Evolutionary conservation across 2,113 vertebrate species (phyloP), one percentile per base, ranked within the genome.

Genomic region (Tychaedon coryphoeus): DNA sequence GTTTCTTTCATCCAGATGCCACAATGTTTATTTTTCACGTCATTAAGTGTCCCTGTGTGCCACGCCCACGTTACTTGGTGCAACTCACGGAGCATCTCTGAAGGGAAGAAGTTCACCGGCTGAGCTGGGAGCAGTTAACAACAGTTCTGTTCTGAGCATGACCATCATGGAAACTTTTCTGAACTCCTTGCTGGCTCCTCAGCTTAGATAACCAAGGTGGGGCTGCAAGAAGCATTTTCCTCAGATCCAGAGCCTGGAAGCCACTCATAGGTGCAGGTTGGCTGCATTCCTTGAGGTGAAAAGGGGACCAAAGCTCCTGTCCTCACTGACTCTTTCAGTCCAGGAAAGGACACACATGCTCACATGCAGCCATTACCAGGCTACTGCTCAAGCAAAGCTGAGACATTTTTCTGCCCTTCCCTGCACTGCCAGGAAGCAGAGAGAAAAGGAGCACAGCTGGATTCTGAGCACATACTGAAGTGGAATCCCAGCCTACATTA

Each of bases 71-170:
- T 43, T 62, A 10, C 20, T 31, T 24, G 2, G 10, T 65, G 56
- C 9, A 9, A 15, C 0, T 0, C 45, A 4, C 0, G 0, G 42
- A 80, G 38, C 11, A 0, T 33, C 69, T 61, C 34, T 8, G 48
- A 64, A 62, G 80, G 48, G 54, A 79, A 24, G 56, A 60, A 5
- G 3, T 54, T 91, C 38, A 9, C 10, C 2, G 50, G 47, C 25
- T 42, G 51, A 53, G 61, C 56, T 4, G 7, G 31, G 51, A 82
- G 6, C 10, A 25, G 20, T 58, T 64, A 34, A 40, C 7, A 48
- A 2, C 3, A 2, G 22, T 48, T 69, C 40, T 2, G 25, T 25
- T 25, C 24, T 20, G 8, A 73, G 28, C 29, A 4, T 12, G 26
- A 16, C 26, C 7, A 12, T 64, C 36, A 4, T 2, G 1, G 24